Evolutionary conservation across 1,140 invertebrate genomes (phyloP).

Genomic region (Drosophila erecta): DNA sequence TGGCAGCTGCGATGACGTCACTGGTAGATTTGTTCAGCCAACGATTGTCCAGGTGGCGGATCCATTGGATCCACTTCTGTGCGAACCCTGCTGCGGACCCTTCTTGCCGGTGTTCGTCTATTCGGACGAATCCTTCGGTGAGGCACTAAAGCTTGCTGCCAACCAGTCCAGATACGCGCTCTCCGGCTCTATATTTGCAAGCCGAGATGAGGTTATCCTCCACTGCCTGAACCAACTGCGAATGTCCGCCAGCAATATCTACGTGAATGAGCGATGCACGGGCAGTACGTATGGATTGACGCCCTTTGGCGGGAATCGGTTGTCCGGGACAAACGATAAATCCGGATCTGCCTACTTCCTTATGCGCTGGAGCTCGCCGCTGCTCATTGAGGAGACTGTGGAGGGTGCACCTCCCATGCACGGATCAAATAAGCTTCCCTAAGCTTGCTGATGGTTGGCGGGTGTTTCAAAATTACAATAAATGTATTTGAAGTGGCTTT

Average conservation of each 20-base stretch:
- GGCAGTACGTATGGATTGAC: conserved; percentile 98
- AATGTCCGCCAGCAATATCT: conserved; percentile 97
- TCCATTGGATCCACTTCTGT: conserved; percentile 94
- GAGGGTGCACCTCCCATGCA: neutral
- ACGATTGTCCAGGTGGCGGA: conserved; percentile 95
- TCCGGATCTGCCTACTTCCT: conserved; percentile 98
- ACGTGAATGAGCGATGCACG: conserved; percentile 99
- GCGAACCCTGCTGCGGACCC: conserved; percentile 98
- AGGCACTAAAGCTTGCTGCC: conserved; percentile 85
- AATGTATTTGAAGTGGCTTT: neutral
- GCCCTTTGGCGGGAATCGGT: conserved; percentile 97
- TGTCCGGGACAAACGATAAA: conserved; percentile 99
- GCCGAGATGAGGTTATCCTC: conserved; percentile 91
- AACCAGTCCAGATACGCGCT: conserved; percentile 94
- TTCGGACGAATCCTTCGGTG: conserved; percentile 89
- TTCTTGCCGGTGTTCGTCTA: conserved; percentile 96
- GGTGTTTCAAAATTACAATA: neutral
- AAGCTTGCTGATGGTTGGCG: neutral
- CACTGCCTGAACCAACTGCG: conserved; percentile 91
- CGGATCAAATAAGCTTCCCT: neutral
- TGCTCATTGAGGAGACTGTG: conserved; percentile 54
- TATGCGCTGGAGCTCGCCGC: conserved; percentile 94
- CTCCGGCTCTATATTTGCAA: conserved; percentile 96
- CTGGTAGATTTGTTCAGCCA: conserved; percentile 97
- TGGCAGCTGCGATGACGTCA: conserved; percentile 93